Percentiles rank a stretch among this genome's conserved stretches.
Evolutionary conservation across 1,140 invertebrate species (phyloP).

Genomic region (Caenorhabditis remanei): DNA sequence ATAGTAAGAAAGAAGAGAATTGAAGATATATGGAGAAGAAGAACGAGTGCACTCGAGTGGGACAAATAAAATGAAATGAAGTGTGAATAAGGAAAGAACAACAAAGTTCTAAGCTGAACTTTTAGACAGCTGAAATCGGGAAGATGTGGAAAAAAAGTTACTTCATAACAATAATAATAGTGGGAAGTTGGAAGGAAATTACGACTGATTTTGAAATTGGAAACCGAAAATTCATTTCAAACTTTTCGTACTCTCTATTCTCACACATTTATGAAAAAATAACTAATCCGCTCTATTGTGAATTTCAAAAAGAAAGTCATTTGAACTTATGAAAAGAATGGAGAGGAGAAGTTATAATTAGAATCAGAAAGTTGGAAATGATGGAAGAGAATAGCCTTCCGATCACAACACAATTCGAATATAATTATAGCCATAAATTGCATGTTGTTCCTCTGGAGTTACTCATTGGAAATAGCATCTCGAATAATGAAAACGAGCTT

Average conservation of each 20-base stretch:
- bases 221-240: not conserved
- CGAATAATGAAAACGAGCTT: no score
- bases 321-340: not conserved
- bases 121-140: conserved; percentile 8
- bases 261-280: no score
- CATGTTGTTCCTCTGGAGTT: no score
- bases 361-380: not conserved
- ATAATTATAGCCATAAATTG: no score
- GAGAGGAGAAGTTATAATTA: not conserved
- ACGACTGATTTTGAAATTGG: not conserved
- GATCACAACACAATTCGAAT: no score
- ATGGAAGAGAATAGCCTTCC: not conserved
- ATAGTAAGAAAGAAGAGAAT: not conserved
- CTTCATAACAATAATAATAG: no score
- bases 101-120: conserved; percentile 9
- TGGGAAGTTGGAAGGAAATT: no score
- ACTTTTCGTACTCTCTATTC: not conserved
- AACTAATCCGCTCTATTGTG: no score
- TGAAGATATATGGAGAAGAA: not conserved
- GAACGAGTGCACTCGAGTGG: not conserved
- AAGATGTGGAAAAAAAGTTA: not conserved
- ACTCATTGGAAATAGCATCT: no score
- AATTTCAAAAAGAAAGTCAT: not conserved
- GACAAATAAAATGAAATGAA: conserved; percentile 25
- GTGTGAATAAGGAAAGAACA: conserved; percentile 23